Conservation (phyloP, 2,797 vertebrate genomes). For the Myotis findleyi region DNA sequence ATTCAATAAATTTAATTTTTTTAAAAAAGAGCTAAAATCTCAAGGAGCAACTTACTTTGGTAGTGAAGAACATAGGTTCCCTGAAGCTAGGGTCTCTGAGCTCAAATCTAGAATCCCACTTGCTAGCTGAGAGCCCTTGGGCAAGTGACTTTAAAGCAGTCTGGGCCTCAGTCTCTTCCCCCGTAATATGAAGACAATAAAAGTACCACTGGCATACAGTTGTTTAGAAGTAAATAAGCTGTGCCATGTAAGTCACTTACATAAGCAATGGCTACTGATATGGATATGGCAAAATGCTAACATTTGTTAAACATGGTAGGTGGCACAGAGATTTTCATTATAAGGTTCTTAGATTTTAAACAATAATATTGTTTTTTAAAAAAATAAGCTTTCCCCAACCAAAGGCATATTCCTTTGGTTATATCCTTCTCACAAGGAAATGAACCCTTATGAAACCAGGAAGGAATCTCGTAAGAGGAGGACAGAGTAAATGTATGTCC, state of each 20-base stretch:
- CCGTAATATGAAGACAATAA: not conserved
- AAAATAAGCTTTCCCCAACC: not conserved
- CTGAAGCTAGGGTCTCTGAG: not conserved
- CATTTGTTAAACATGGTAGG: not conserved
- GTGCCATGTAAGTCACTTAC: not conserved
- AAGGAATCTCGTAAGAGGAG: not conserved
- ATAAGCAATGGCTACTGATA: not conserved
- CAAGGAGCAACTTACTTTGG: too few relatives aligned
- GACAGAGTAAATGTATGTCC: not conserved
- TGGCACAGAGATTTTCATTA: not conserved
- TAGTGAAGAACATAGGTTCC: not conserved
- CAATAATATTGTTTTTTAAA: not conserved
- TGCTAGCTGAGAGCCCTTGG: not conserved
- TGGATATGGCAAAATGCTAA: not conserved
- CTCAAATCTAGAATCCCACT: not conserved
- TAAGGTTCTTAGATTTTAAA: conserved; percentile 25
- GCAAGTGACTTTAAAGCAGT: not conserved
- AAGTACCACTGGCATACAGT: not conserved
- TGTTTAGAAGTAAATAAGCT: not conserved
- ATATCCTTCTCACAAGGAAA: not conserved
- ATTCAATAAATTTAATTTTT: not conserved
- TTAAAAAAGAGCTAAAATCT: not conserved
- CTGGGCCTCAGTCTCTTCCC: not conserved
- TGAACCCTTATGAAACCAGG: not conserved
- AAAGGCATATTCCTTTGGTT: not conserved